Conservation (phyloP, 2,797 vertebrate genomes). For the Microchirus variegatus region DNA sequence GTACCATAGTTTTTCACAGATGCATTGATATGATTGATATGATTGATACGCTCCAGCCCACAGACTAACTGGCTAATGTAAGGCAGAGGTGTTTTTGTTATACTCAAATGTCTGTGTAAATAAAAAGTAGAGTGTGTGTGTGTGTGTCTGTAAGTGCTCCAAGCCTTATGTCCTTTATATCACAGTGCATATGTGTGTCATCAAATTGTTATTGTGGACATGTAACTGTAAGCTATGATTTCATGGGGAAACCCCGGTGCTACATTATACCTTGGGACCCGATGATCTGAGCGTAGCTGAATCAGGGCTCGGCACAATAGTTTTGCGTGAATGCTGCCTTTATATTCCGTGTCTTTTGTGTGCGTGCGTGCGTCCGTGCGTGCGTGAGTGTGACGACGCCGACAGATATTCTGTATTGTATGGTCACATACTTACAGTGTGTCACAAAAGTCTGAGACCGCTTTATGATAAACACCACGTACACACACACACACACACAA, state of each 20-base stretch:
- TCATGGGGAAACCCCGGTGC: conserved; percentile 50
- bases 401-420: conserved; percentile 40
- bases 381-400: conserved; percentile 17
- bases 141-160: no score
- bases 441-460: not conserved
- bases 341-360: conserved; percentile 20
- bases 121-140: no score
- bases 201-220: conserved; percentile 39
- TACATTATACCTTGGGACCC: conserved; percentile 42
- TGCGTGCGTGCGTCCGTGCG: not conserved
- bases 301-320: conserved; percentile 39
- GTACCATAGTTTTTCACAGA: no score
- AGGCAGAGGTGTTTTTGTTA: no score
- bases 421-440: conserved; percentile 9
- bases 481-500: not conserved
- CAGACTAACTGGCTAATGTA: no score
- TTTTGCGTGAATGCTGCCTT: conserved; percentile 21
- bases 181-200: not conserved
- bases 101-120: no score
- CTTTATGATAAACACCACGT: not conserved
- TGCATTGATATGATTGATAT: no score
- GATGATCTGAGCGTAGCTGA: conserved; percentile 51
- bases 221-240: conserved; percentile 45
- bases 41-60: no score
- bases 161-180: no score